phyloP scores from a whole-genome alignment of 1,140 invertebrate genomes.

The Laupala kohalensis region DNA sequence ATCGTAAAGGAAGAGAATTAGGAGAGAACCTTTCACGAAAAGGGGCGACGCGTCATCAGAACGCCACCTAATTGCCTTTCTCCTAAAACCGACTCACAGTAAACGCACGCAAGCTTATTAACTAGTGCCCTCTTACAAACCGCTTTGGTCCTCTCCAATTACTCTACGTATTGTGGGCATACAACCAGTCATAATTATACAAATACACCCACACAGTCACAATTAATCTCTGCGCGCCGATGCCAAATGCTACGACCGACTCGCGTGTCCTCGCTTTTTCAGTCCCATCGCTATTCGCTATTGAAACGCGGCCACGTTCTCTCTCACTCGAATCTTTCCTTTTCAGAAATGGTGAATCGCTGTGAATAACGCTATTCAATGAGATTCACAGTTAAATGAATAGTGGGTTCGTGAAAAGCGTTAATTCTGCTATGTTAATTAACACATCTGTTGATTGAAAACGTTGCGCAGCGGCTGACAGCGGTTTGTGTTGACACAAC shows the following conservation, averaged over 20 bases:
- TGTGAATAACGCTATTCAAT: constrained; percentile 3
- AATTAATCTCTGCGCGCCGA: not conserved
- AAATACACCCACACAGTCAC: not conserved
- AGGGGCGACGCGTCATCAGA: too few relatives aligned
- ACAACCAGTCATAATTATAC: not conserved
- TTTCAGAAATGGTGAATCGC: not conserved
- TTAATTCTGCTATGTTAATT: constrained; percentile 4
- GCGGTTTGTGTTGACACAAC: not conserved
- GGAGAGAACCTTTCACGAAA: too few relatives aligned
- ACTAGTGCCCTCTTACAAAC: not conserved
- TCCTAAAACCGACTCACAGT: not conserved
- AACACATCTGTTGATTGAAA: constrained; percentile 2
- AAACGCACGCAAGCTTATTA: not conserved
- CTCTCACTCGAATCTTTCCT: not conserved
- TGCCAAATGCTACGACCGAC: too few relatives aligned
- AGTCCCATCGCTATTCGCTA: not conserved
- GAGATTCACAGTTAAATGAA: constrained; percentile 8
- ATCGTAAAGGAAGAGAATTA: too few relatives aligned
- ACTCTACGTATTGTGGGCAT: not conserved
- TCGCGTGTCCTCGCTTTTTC: not conserved
- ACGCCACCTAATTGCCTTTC: not conserved
- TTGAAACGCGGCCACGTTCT: not conserved
- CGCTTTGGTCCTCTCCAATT: not conserved
- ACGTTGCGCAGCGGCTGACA: not conserved
- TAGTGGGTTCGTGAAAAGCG: not conserved